A percentile compares a stretch with the other conserved stretches of the same genome.
Evolutionary conservation across 2,888 invertebrate genomes (phyloP).

Genomic region (Suillia variegata): DNA sequence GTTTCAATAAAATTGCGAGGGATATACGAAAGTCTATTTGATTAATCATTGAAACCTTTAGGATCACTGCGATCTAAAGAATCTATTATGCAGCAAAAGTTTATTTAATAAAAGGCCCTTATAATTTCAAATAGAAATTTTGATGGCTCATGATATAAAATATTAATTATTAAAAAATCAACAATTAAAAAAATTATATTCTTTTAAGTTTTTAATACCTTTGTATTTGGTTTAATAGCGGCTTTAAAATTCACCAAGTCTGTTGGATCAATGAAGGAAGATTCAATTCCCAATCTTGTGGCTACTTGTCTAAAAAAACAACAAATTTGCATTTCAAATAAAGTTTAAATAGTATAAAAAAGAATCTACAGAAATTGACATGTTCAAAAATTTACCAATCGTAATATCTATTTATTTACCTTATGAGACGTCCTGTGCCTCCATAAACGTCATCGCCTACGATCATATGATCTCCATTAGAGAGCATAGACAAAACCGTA

Average conservation of each 20-base stretch:
- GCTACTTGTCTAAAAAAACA: conserved; percentile 68
- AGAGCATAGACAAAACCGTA: conserved; percentile 75
- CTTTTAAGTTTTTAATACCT: too few relatives aligned
- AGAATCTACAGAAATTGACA: too few relatives aligned
- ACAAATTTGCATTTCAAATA: neutral
- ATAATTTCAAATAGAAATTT: too few relatives aligned
- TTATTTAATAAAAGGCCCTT: too few relatives aligned
- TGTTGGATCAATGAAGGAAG: conserved; percentile 80
- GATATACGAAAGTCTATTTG: too few relatives aligned
- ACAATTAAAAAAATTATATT: too few relatives aligned
- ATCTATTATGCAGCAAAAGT: too few relatives aligned
- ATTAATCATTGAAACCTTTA: too few relatives aligned
- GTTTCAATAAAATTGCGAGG: too few relatives aligned
- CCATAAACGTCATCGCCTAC: conserved; percentile 94
- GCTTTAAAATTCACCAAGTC: conserved; percentile 69
- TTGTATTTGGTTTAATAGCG: conserved; percentile 81
- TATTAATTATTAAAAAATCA: too few relatives aligned
- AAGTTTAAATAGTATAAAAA: neutral
- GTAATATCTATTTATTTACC: conserved; percentile 60
- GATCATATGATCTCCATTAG: conserved; percentile 86
- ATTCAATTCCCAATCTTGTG: conserved; percentile 72
- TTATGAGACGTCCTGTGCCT: conserved; percentile 82
- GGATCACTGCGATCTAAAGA: too few relatives aligned
- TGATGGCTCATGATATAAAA: too few relatives aligned
- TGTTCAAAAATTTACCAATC: neutral